Evolutionary conservation across 2,113 vertebrate species (phyloP).

Genomic region (Bostrychus sinensis): DNA sequence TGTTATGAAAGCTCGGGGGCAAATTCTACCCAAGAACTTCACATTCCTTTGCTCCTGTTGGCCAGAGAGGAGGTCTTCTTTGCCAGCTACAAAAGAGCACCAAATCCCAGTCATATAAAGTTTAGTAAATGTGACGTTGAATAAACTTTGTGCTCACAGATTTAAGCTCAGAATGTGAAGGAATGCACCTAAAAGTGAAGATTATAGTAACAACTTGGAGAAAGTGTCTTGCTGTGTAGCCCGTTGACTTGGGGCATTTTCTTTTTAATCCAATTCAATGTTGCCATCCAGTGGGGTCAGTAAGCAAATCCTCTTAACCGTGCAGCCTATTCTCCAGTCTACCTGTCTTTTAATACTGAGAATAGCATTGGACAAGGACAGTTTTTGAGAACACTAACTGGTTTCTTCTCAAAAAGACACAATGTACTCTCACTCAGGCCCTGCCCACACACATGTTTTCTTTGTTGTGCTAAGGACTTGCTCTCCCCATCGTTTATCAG

Average conservation of each 20-base stretch:
- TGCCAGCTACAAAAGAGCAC: constrained; percentile 12
- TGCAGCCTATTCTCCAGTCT: constrained; percentile 41
- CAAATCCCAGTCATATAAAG: no score
- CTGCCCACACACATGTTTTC: constrained; percentile 14
- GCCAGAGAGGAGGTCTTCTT: constrained; percentile 11
- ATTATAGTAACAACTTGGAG: background rate
- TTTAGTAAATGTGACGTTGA: background rate
- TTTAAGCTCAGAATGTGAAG: no score
- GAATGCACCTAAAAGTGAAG: background rate
- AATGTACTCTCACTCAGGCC: constrained; percentile 10
- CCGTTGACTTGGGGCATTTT: constrained; percentile 20
- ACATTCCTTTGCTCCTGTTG: constrained; percentile 29
- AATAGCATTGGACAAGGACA: constrained; percentile 34
- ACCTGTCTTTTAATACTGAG: constrained; percentile 36
- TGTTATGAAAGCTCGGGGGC: constrained; percentile 13
- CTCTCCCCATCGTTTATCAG: background rate
- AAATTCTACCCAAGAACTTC: constrained; percentile 23
- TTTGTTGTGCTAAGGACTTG: constrained; percentile 5
- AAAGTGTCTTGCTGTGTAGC: background rate
- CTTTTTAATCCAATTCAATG: constrained; percentile 52
- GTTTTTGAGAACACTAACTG: constrained; percentile 33
- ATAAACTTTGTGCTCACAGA: background rate
- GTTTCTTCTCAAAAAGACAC: constrained; percentile 31
- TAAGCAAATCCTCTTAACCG: constrained; percentile 76
- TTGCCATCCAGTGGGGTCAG: constrained; percentile 54